Conservation (phyloP, 2,797 vertebrate genomes). For the Hozukius guyotensis region DNA sequence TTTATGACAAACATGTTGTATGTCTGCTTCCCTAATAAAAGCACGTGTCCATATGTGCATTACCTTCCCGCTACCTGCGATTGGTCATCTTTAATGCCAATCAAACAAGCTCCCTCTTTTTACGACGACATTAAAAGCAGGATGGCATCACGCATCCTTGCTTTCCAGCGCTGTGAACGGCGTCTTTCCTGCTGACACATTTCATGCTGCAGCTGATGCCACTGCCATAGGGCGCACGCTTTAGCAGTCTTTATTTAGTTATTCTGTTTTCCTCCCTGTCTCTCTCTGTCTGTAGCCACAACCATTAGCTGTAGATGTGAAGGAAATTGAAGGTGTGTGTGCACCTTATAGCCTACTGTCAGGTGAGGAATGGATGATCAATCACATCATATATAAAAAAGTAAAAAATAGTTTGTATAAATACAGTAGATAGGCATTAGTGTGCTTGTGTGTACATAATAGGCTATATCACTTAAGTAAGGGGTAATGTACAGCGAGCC, state of each 20-base stretch:
- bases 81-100: not conserved
- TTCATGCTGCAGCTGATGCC: not conserved
- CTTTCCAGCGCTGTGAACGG: not conserved
- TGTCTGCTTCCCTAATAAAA: not conserved
- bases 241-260: not conserved
- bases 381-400: too few relatives aligned
- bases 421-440: too few relatives aligned
- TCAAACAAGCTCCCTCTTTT: not conserved
- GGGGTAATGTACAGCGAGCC: too few relatives aligned
- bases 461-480: too few relatives aligned
- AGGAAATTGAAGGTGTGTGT: not conserved
- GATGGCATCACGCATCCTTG: not conserved
- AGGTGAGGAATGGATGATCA: not conserved
- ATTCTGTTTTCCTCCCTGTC: not conserved
- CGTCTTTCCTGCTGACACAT: not conserved
- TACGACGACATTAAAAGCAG: not conserved
- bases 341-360: not conserved
- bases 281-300: not conserved
- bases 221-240: not conserved
- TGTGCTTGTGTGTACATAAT: too few relatives aligned
- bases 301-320: not conserved
- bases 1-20: not conserved
- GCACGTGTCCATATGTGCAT: not conserved
- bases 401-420: too few relatives aligned
- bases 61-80: not conserved